Conservation (phyloP, 2,888 invertebrate species). For the Deilephila elpenor region DNA sequence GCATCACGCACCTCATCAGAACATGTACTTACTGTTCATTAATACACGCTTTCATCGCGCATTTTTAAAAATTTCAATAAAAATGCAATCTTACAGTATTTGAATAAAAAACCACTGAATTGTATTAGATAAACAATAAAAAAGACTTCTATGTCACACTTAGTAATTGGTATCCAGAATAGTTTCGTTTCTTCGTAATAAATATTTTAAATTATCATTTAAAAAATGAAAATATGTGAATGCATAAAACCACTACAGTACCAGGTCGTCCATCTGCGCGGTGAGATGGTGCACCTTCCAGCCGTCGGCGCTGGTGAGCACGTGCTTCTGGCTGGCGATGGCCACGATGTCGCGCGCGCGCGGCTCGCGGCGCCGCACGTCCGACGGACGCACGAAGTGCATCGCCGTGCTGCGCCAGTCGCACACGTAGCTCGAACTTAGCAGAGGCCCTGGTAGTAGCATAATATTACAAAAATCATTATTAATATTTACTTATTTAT, state of each 20-base stretch:
- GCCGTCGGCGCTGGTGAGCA: slow-evolving; percentile 94
- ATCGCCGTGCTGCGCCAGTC: slow-evolving; percentile 81
- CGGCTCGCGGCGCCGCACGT: slow-evolving; percentile 95
- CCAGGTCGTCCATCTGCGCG: slow-evolving; percentile 96
- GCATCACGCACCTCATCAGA: slow-evolving; percentile 24
- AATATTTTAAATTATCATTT: neutral
- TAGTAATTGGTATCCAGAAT: too few relatives aligned
- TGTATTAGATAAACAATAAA: too few relatives aligned
- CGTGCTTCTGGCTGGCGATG: slow-evolving; percentile 94
- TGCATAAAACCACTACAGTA: slow-evolving; percentile 56
- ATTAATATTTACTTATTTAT: too few relatives aligned
- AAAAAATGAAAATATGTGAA: neutral
- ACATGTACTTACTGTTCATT: neutral
- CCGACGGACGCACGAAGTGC: slow-evolving; percentile 84
- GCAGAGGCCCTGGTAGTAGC: slow-evolving; percentile 63
- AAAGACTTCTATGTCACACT: too few relatives aligned
- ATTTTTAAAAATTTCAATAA: too few relatives aligned
- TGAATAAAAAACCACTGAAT: too few relatives aligned
- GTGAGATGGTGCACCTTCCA: slow-evolving; percentile 98
- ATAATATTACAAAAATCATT: too few relatives aligned
- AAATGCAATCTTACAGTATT: too few relatives aligned
- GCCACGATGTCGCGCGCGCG: slow-evolving; percentile 91
- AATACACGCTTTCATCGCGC: neutral
- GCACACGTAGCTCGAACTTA: slow-evolving; percentile 76
- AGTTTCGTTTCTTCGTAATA: too few relatives aligned